A percentile compares a stretch with the other conserved stretches of the same genome.
These are phyloP conservation scores for Chiloscyllium plagiosum DNA, from an alignment of 2,113 vertebrate species.

Conservation along the genomic window DNA sequence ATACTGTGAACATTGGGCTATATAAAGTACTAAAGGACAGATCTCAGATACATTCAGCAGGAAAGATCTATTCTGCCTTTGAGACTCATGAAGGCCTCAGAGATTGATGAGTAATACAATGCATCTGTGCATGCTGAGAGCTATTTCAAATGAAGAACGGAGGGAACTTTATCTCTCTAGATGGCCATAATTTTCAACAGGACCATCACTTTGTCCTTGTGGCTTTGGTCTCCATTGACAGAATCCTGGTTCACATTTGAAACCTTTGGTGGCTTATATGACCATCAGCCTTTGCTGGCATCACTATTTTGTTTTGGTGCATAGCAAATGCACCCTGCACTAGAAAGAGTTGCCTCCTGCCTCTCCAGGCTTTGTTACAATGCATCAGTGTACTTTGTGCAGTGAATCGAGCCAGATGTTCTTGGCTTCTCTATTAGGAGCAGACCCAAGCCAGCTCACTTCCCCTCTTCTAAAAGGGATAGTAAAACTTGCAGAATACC, in stretches of 20 bases:
- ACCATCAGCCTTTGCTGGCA: not conserved
- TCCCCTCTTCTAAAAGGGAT: too few species aligned
- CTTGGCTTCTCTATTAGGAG: not conserved
- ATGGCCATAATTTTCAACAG: too few species aligned
- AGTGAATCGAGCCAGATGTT: not conserved
- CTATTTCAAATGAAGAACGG: not conserved
- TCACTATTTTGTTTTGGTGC: too few species aligned
- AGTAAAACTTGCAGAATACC: too few species aligned
- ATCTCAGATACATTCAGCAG: not conserved
- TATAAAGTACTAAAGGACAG: not conserved
- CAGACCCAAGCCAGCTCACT: too few species aligned
- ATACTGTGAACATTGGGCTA: not conserved
- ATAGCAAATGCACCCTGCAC: not conserved
- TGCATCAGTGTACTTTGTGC: not conserved
- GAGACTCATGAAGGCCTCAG: not conserved
- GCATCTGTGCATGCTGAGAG: not conserved
- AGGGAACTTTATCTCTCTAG: not conserved
- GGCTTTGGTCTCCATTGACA: not conserved
- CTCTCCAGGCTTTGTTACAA: not conserved
- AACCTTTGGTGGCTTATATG: not conserved
- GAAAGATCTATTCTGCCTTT: not conserved
- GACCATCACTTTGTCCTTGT: too few species aligned
- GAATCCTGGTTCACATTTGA: not conserved
- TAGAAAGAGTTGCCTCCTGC: not conserved
- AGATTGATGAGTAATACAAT: not conserved